Conservation (phyloP, 2,113 vertebrate genomes). For the Ancistrus triradiatus region DNA sequence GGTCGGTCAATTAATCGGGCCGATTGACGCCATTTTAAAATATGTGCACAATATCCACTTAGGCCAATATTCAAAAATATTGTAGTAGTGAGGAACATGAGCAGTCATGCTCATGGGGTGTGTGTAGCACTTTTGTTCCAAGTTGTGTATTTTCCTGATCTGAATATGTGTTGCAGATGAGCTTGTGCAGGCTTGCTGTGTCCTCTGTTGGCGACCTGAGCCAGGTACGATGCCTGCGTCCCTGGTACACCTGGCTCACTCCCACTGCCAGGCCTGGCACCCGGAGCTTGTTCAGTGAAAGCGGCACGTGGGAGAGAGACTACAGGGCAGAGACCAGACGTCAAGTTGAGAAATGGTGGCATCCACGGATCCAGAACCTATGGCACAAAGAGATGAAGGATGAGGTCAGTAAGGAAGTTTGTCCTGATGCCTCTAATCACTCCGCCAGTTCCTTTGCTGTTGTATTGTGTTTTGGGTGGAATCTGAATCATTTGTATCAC, state of each 20-base stretch:
- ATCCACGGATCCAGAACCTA: constrained; percentile 75
- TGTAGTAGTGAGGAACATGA: too few relatives aligned
- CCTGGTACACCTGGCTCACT: neutral
- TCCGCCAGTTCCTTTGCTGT: too few relatives aligned
- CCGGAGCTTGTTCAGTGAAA: constrained; percentile 81
- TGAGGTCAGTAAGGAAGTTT: constrained; percentile 82
- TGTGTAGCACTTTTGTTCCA: neutral
- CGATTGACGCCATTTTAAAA: too few relatives aligned
- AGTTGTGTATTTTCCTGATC: constrained; percentile 2
- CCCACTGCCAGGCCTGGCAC: constrained; percentile 15
- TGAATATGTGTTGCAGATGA: constrained; percentile 60
- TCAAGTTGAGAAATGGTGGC: constrained; percentile 86
- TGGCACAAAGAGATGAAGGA: constrained; percentile 59
- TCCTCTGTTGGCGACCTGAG: constrained; percentile 55
- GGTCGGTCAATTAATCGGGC: too few relatives aligned
- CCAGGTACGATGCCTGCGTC: constrained; percentile 19
- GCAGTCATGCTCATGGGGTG: too few relatives aligned
- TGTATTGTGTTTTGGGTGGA: too few relatives aligned
- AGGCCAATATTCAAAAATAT: too few relatives aligned
- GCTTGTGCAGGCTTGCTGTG: constrained; percentile 50
- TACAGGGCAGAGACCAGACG: constrained; percentile 79
- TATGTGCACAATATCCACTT: too few relatives aligned
- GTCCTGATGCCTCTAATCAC: too few relatives aligned
- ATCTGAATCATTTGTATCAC: too few relatives aligned
- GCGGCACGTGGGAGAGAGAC: constrained; percentile 80